Base-by-base conservation (phyloP, 1,140 invertebrate genomes). In the Drosophila saltans region DNA sequence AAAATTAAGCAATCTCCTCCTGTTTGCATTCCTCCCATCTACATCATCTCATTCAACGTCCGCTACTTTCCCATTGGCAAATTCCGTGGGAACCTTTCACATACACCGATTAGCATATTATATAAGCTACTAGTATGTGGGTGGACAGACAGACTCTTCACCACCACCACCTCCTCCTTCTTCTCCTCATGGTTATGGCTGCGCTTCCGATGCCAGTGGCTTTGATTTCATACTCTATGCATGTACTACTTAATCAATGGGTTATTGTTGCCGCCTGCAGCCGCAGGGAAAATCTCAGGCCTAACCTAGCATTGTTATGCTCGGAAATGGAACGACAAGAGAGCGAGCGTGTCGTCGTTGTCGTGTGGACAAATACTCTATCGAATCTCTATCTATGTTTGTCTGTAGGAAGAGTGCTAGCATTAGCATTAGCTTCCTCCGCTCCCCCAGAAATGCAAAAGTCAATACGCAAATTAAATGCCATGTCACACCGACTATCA, bases 51-150 rank as follows among this genome's bases (percentile, higher is more conserved):
- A n/a, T n/a, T 36, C 33, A 21, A 6, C 43, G 16, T 45, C 45
- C 43, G n/a, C 43, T 21, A n/a, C n/a, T 8, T 24, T 21, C 10
- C 43, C 45, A 11, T n/a, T 39, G 11, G 30, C 39, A 39, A 30
- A 16, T 6, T 16, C 26, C 11, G 65, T 66, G 65, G 65, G 65
- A 66, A 48, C 28, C 0, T 10, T 41, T n/a, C n/a, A n/a, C n/a
- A n/a, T n/a, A n/a, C 45, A 40, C 40, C 30, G 56, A 82, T 79
- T 70, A 60, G 55, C 78, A 77, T 80, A 74, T 80, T 80, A 77
- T 80, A 59, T 80, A 76, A 80, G 78, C 74, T 72, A 74, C 62
- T 61, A 60, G 63, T n/a, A n/a, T 63, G 52, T 66, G 43, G 36
- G 39, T 52, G 45, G 45, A 26, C 21, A 52, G 45, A 52, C n/a